phyloP scores from a whole-genome alignment of 2,797 vertebrate genomes.

The Micromesistius poutassou region DNA sequence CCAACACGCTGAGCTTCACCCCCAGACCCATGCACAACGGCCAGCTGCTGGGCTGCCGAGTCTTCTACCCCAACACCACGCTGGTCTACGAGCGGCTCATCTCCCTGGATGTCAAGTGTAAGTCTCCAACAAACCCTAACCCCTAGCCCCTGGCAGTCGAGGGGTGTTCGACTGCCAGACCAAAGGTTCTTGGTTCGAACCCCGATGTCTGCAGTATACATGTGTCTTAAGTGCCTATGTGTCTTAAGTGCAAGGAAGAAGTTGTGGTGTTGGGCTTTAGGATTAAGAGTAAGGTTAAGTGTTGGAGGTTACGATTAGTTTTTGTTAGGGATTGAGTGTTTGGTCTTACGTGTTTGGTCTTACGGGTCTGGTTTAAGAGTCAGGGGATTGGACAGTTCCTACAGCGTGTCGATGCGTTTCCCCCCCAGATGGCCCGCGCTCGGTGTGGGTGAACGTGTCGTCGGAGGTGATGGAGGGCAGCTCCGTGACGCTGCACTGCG shows the following conservation, averaged over 20 bases:
- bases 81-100: constrained; percentile 80
- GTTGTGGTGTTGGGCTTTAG: background rate
- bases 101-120: constrained; percentile 86
- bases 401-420: background rate
- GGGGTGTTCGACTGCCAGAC: background rate
- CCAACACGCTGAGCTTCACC: constrained; percentile 81
- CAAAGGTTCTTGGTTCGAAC: background rate
- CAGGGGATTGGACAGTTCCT: background rate
- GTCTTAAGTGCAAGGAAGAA: background rate
- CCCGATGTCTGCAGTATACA: background rate
- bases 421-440: constrained; percentile 76
- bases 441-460: constrained; percentile 84
- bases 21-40: constrained; percentile 84
- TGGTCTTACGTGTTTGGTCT: background rate
- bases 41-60: constrained; percentile 84
- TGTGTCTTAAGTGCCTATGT: background rate
- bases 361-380: background rate
- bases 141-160: background rate
- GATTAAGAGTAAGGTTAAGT: too few species aligned
- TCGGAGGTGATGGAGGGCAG: constrained; percentile 85
- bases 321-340: background rate
- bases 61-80: constrained; percentile 81
- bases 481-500: constrained; percentile 80
- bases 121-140: constrained; percentile 48
- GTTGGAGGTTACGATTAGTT: background rate